Evolutionary conservation across 2,888 invertebrate species (phyloP).

Genomic region (Amphipoea oculea): DNA sequence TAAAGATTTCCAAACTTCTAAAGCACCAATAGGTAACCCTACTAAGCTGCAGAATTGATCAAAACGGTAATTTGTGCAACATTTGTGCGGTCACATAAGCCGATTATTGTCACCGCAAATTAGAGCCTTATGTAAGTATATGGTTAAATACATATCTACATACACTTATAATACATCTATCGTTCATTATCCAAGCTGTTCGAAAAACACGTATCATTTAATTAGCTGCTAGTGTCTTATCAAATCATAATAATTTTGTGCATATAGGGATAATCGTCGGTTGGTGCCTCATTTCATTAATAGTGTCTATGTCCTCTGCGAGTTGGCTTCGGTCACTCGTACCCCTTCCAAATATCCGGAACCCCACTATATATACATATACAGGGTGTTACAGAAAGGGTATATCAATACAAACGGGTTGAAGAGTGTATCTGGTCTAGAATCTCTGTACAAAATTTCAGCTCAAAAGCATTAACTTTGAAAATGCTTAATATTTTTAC

Average conservation of each 20-base stretch:
- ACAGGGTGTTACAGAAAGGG: no score
- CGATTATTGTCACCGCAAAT: slow-evolving; percentile 46
- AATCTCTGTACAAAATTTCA: no score
- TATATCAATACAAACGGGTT: no score
- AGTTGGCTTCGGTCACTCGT: not conserved
- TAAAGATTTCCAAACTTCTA: not conserved
- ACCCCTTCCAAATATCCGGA: no score
- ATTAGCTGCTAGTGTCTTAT: not conserved
- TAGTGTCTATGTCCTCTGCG: no score
- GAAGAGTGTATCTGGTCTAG: no score
- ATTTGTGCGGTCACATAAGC: slow-evolving; percentile 35
- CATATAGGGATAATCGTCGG: not conserved
- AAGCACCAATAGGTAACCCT: not conserved
- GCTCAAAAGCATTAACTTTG: no score
- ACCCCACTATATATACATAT: no score
- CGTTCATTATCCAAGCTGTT: slow-evolving; percentile 14
- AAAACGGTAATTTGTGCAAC: slow-evolving; percentile 14
- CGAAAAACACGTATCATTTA: not conserved
- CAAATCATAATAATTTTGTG: not conserved
- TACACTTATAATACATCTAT: slow-evolving; percentile 11
- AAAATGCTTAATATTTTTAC: no score
- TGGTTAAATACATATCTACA: not conserved
- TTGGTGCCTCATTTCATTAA: not conserved
- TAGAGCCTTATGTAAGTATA: not conserved
- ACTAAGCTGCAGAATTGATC: slow-evolving; percentile 16